A percentile compares a stretch with the other conserved stretches of the same genome.
phyloP scores from a whole-genome alignment of 2,888 invertebrate species.

The Eucriotettix oculatus region DNA sequence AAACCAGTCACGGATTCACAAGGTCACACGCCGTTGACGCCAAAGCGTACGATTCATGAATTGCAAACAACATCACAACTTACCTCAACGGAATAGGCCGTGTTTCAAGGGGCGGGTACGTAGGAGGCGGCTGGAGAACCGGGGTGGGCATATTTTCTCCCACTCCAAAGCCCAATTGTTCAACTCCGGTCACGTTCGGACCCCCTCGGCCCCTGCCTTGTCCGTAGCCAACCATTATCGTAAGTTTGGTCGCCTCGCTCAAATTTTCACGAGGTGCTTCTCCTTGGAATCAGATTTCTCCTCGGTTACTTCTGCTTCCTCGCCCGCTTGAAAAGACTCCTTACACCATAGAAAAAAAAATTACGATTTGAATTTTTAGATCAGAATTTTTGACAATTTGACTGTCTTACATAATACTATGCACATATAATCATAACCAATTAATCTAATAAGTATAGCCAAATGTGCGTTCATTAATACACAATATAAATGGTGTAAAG shows the following conservation, averaged over 20 bases:
- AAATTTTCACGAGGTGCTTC: constrained; percentile 2
- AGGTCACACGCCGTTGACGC: no score
- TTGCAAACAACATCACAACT: not conserved
- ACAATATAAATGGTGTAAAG: no score
- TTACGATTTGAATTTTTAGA: no score
- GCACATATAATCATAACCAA: no score
- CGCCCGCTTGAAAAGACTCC: constrained; percentile 6
- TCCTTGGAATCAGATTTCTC: not conserved
- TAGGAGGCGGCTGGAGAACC: constrained; percentile 26
- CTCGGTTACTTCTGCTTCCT: not conserved
- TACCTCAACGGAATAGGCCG: not conserved
- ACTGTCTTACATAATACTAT: no score
- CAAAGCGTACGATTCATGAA: no score
- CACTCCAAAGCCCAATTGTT: constrained; percentile 24
- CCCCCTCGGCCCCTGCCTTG: constrained; percentile 21
- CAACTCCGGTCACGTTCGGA: constrained; percentile 18
- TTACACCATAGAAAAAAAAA: constrained; percentile 10
- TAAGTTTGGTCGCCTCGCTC: not conserved
- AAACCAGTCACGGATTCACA: no score
- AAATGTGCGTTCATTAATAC: no score
- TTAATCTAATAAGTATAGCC: no score
- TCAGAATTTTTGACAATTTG: no score
- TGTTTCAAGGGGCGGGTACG: constrained; percentile 22
- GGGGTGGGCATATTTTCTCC: constrained; percentile 25
- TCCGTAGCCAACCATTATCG: constrained; percentile 21